Base-by-base conservation (phyloP, 2,113 vertebrate species). In the Actenoides hombroni region DNA sequence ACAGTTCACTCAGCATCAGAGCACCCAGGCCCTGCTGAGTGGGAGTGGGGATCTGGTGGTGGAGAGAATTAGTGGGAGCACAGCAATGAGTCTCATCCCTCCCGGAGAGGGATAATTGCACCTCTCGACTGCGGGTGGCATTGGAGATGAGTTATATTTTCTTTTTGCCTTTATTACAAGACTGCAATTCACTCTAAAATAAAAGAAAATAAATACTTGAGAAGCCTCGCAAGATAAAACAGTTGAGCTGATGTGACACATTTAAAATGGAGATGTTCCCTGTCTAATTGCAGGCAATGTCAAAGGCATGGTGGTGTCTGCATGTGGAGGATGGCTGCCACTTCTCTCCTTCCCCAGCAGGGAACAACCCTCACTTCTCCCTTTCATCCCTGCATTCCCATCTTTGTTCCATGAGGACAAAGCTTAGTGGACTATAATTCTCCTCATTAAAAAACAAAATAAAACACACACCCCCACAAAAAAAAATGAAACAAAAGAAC, bases 1-100 rank as follows among this genome's bases (percentile, higher is more conserved):
- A 25, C 18, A 0, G 0, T 79, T 88, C 40, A 13, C 24, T 80
- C 28, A 29, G 63, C 0, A 0, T 46, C 42, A 44, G 26, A 3
- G n/a, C 0, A 1, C n/a, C 31, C 1, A 1, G 67, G 48, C 37
- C 13, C 40, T 54, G 82, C 54, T 0, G 5, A 69, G 40, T 4
- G 35, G 49, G 28, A 94, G 53, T 0, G 1, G 28, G 12, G 26
- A 40, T 82, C 53, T 1, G 4, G 26, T 6, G 5, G n/a, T 2
- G 3, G 31, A 39, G 13, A 0, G 0, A 67, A 42, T 0, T 4
- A 21, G 44, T 33, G 67, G 25, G 67, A 69, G 44, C 46, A 51
- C 40, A 61, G 35, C 2, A 13, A 20, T 24, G 26, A 69, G 29
- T 54, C 13, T 3, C 37, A 53, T 80, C 4, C 9, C 2, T 15